Evolutionary conservation across 1,140 invertebrate species (phyloP), one percentile per base, ranked within the genome.

Genomic region (Lordiphosa stackelbergi): DNA sequence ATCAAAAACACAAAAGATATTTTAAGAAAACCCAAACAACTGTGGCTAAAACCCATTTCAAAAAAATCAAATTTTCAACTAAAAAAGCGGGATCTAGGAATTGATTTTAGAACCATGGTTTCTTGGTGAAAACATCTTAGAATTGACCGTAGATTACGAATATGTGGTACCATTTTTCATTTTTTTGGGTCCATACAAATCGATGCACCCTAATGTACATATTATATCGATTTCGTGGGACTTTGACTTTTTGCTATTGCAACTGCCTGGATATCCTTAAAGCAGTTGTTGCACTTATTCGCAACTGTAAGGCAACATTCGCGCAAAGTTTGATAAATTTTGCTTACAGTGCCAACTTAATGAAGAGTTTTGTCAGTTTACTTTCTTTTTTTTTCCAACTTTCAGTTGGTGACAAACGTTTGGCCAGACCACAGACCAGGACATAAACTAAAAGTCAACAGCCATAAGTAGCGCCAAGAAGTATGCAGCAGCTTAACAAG

Each of bases 321-420:
- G n/a, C n/a, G n/a, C n/a, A n/a, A n/a, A 81, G 75, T 75, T 72
- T 56, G 59, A 81, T 75, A 83, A 81, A 81, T 81, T 81, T 83
- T 81, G 75, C 77, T 71, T 83, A 69, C 56, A 70, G 59, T 52
- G 48, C 58, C 71, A 81, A 75, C 77, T 81, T 81, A 83, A 81
- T 79, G 66, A 79, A 59, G 57, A 75, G 66, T 81, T 31, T 69
- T 61, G 61, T 47, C 51, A 53, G 42, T 31, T 46, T 28, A 59
- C 47, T 37, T 68, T 53, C 36, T 55, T 24, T 51, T 55, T 24
- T 51, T 19, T 38, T 35, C 37, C 34, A 1, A 24, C 24, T 48
- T 41, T 47, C 66, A 53, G 43, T 53, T 57, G 53, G 34, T 35
- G 37, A 60, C 62, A 74, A 53, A 66, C 61, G 56, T 62, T 49